These are phyloP conservation scores for Cheilosia variabilis DNA, from an alignment of 2,888 invertebrate species.

Conservation along the genomic window DNA sequence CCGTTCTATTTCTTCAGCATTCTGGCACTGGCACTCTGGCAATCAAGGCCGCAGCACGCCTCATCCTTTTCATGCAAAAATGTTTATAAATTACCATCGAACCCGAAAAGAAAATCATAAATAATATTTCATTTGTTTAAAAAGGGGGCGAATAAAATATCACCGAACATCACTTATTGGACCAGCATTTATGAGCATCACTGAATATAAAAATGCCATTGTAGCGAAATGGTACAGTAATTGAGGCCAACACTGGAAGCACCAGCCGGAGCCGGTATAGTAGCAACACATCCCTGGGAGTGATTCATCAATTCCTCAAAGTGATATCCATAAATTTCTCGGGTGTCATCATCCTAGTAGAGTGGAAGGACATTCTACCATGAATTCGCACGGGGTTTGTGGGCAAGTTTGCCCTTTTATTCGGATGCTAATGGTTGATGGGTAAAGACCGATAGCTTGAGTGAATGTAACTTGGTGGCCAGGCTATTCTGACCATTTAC, in stretches of 20 bases:
- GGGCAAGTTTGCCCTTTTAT: constrained; percentile 50
- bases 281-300: constrained; percentile 45
- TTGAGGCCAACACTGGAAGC: constrained; percentile 51
- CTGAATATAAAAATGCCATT: constrained; percentile 46
- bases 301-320: constrained; percentile 73
- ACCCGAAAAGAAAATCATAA: constrained; percentile 66
- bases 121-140: constrained; percentile 69
- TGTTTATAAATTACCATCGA: constrained; percentile 71
- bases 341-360: constrained; percentile 66
- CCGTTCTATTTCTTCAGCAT: constrained; percentile 25
- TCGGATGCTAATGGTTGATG: constrained; percentile 65
- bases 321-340: constrained; percentile 71
- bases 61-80: constrained; percentile 27
- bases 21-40: background rate
- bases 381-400: constrained; percentile 19
- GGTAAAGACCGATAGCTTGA: constrained; percentile 29
- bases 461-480: constrained; percentile 24
- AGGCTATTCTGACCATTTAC: constrained; percentile 6
- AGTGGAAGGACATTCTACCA: constrained; percentile 47
- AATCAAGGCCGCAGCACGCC: constrained; percentile 54
- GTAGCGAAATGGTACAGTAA: constrained; percentile 64
- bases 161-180: constrained; percentile 48
- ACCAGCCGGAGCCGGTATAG: background rate
- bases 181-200: constrained; percentile 50
- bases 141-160: constrained; percentile 49